Base-by-base conservation (phyloP, 2,113 vertebrate genomes). In the Oncorhynchus clarkii region DNA sequence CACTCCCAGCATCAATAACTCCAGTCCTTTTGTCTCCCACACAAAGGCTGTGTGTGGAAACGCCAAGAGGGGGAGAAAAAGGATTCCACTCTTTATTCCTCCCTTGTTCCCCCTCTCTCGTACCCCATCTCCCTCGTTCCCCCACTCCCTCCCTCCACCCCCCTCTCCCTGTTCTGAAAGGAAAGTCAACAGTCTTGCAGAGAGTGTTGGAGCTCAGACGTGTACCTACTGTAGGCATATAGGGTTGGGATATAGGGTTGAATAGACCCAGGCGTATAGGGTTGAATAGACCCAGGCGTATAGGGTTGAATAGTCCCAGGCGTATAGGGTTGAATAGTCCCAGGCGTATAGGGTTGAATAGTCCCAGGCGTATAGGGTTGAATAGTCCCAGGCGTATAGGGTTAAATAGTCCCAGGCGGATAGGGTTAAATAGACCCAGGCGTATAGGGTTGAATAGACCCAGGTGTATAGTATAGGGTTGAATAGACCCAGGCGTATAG, bases 41-140 rank as follows among this genome's bases (percentile, higher is more conserved):
- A 93, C 86, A 92, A 92, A 91, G 71, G 84, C 78, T 72, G 80
- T 83, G 80, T 85, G 68, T 77, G 60, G 73, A 66, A 49, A 49
- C 14, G 57, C 64, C 66, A 49, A 49, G 84, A 71, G 71, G 68
- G 67, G 48, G 67, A 85, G 79, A 77, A 83, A 87, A 84, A 89
- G 81, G 84, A 34, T 85, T 79, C 82, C 88, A 84, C 84, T 91
- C 83, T 89, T 82, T 83, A 91, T 91, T 85, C 86, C 18, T 20
- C 39, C 20, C 11, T 22, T 20, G 22, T 13, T 48, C 67, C 34
- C 34, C 34, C 31, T 31, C 29, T 29, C 26, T 9, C 65, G 69
- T 89, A 74, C 80, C 49, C n/a, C 81, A 39, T 31, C 82, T 85
- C 87, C 84, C 82, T 87, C 69, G 72, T 66, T 73, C 34, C 34